A percentile compares a stretch with the other conserved stretches of the same genome.
phyloP scores from a whole-genome alignment of 1,140 invertebrate species.

The Cotesia vestalis region DNA sequence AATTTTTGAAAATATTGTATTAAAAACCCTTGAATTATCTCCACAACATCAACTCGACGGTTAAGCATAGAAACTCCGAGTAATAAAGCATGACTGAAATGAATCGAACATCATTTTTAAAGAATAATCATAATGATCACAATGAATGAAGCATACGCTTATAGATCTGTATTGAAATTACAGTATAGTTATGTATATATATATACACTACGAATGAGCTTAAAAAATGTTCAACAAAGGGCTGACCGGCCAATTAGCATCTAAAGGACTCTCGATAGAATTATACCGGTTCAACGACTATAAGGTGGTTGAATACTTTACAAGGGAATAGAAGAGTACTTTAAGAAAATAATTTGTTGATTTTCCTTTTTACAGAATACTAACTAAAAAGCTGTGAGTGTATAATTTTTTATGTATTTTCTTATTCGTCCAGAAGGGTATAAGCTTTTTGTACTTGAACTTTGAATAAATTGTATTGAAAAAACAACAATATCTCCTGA shows the following conservation, averaged over 20 bases:
- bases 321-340: neutral
- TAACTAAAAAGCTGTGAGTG: no score
- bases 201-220: constrained; percentile 23
- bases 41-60: no score
- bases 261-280: constrained; percentile 47
- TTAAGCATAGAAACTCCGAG: no score
- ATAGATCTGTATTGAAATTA: constrained; percentile 45
- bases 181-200: constrained; percentile 39
- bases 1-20: no score
- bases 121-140: neutral
- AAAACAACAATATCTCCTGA: no score
- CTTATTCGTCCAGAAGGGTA: no score
- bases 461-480: no score
- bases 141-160: constrained; percentile 36
- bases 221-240: constrained; percentile 36
- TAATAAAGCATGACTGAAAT: no score
- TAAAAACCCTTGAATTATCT: no score
- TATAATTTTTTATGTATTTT: no score
- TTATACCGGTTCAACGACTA: constrained; percentile 30
- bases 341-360: neutral
- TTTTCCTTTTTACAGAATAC: no score
- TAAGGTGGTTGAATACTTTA: neutral
- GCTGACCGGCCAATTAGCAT: constrained; percentile 50
- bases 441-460: no score
- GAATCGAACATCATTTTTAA: neutral